Evolutionary conservation across 2,797 vertebrate genomes (phyloP).

Genomic region (Acanthiza pusilla): DNA sequence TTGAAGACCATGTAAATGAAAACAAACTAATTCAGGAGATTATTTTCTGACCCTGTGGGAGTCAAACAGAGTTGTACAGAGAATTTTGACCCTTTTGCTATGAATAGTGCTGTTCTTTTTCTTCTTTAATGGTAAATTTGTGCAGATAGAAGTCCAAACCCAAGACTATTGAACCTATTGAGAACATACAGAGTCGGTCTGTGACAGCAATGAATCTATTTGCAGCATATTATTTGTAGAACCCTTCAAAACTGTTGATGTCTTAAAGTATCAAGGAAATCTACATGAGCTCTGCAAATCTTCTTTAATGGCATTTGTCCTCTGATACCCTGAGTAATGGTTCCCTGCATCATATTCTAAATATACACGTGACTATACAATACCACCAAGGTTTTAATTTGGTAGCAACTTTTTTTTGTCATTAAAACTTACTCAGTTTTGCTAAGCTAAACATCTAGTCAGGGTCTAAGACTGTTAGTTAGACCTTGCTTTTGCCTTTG

Average conservation of each 20-base stretch:
- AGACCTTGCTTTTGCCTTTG: not conserved
- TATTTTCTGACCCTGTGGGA: not conserved
- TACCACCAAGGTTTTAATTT: not conserved
- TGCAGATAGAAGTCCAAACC: not conserved
- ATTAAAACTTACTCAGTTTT: not conserved
- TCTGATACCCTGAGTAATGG: not conserved
- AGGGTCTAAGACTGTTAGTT: not conserved
- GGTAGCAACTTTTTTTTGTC: not conserved
- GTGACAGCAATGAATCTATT: not conserved
- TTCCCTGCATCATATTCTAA: not conserved
- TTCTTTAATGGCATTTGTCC: not conserved
- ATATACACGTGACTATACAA: not conserved
- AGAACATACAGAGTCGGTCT: not conserved
- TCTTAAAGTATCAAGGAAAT: not conserved
- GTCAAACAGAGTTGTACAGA: not conserved
- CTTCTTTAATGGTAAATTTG: not conserved
- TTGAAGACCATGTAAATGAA: not conserved
- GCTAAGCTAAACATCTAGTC: not conserved
- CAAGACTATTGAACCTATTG: not conserved
- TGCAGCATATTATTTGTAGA: not conserved
- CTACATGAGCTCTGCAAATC: not conserved
- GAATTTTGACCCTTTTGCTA: not conserved
- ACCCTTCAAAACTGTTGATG: not conserved
- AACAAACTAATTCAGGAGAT: not conserved
- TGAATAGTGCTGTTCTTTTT: not conserved